Evolutionary conservation across 2,888 invertebrate genomes (phyloP), one percentile per base, ranked within the genome.

Genomic region (Mimas tiliae): DNA sequence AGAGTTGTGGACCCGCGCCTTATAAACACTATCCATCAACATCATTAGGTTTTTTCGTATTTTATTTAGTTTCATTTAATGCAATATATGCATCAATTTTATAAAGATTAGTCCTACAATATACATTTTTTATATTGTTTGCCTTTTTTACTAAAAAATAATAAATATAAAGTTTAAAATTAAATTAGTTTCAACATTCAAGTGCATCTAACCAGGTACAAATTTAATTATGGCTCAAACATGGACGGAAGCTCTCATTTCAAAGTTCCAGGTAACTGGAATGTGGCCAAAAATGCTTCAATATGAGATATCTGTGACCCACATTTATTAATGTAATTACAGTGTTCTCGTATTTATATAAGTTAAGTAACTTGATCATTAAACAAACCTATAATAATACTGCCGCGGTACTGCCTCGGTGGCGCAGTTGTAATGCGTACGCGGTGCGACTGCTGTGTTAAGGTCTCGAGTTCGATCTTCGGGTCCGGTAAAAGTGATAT

Each of bases 21-120:
- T 58, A 19, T 42, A 58, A 58, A 58, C 53, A 53, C 58, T 58
- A 58, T 58, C 42, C 58, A 58, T 58, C 58, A 58, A 58, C 19
- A 58, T 58, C 58, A 42, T 19, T 58, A 58, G 6, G 38, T 38
- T 19, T 42, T 19, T 38, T 38, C 16, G 58, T 58, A 19, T 58
- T 19, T 58, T 58, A 58, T 58, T 58, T 58, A 58, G 58, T 38
- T 38, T 38, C 1, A 38, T 38, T 42, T 42, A 19, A 42, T 58
- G 19, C 12, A 42, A 11, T 12, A 58, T 42, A 42, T 58, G 58
- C 7, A 38, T 38, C 51, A 11, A 12, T 27, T 27, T 27, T 27
- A 27, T 27, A 27, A 27, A 27, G 1, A 3, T 27, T 27, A 27
- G 4, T 27, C 27, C 27, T 27, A 27, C 27, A 51, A 51, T 51